Conservation (phyloP, 2,113 vertebrate species). For the Mormyrus iriodes region DNA sequence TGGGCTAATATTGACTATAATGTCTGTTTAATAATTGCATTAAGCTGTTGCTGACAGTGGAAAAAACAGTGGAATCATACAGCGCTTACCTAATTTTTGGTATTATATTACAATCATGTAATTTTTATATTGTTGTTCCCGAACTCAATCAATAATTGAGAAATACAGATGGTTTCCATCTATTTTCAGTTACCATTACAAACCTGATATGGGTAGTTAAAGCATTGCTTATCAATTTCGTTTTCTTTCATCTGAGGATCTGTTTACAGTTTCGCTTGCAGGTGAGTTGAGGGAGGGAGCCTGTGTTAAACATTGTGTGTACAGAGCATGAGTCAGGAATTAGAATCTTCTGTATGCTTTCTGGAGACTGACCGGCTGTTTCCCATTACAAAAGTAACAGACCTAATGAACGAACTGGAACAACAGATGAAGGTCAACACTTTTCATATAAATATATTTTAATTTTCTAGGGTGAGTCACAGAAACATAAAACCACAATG, state of each 20-base stretch:
- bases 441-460: background rate
- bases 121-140: background rate
- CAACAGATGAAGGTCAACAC: background rate
- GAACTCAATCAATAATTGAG: background rate
- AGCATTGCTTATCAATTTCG: background rate
- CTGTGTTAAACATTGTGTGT: background rate
- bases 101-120: background rate
- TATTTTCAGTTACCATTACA: background rate
- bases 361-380: slow-evolving; percentile 10
- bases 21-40: background rate
- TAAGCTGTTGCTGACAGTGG: too few species aligned
- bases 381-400: slow-evolving; percentile 2
- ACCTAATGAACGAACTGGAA: background rate
- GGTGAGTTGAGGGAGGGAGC: background rate
- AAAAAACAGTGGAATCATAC: background rate
- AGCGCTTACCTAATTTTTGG: background rate
- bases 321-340: slow-evolving; percentile 4
- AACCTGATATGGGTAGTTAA: background rate
- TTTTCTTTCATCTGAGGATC: background rate
- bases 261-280: background rate
- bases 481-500: background rate
- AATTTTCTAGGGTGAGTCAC: background rate
- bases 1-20: background rate
- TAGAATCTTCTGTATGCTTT: background rate
- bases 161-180: background rate